Conservation (phyloP, 2,888 invertebrate genomes). For the Branchipolynoe longqiensis region DNA sequence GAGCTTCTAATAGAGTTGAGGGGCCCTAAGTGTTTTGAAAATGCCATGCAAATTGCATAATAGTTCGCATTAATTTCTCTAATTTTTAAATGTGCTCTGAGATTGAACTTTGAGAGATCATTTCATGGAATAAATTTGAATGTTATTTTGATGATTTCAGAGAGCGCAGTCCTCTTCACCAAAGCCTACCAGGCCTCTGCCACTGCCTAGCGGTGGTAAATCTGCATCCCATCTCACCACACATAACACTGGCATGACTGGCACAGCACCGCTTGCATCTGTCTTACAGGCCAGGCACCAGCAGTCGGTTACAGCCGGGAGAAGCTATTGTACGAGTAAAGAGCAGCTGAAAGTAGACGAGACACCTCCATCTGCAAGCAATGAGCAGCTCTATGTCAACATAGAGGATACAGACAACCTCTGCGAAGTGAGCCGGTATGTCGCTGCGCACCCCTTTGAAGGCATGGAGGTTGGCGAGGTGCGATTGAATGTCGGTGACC, state of each 20-base stretch:
- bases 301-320: background rate
- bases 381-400: constrained; percentile 25
- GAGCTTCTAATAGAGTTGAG: too few relatives aligned
- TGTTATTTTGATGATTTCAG: background rate
- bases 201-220: background rate
- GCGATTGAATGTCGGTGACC: constrained; percentile 8
- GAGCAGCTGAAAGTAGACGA: background rate
- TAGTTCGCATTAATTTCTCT: too few relatives aligned
- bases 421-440: background rate
- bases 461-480: constrained; percentile 41
- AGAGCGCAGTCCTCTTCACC: background rate
- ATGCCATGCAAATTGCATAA: too few relatives aligned
- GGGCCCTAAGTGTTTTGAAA: too few relatives aligned
- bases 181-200: background rate
- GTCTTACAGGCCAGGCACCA: constrained; percentile 13
- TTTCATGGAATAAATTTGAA: too few relatives aligned
- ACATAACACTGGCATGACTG: too few relatives aligned
- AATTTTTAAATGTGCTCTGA: too few relatives aligned
- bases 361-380: background rate
- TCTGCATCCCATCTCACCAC: background rate
- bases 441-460: constrained; percentile 24
- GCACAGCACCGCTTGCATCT: background rate
- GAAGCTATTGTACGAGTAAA: too few relatives aligned
- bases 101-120: too few relatives aligned
- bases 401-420: background rate